These are phyloP conservation scores for Lota lota DNA, from an alignment of 2,113 vertebrate genomes.

Conservation along the genomic window DNA sequence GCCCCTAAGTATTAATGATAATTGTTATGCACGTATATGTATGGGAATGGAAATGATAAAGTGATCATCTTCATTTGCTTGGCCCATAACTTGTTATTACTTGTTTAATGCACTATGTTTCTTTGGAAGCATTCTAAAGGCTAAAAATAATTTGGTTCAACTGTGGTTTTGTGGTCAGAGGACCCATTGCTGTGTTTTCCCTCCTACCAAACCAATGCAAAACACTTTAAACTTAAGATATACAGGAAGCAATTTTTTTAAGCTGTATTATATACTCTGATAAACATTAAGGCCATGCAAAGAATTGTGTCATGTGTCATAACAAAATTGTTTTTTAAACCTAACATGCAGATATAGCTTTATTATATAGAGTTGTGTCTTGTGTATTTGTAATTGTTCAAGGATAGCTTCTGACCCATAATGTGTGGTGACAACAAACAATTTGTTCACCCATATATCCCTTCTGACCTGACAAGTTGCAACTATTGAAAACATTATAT, in stretches of 20 bases:
- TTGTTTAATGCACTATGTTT: too few species aligned
- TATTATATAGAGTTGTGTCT: constrained; percentile 31
- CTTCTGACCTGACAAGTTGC: constrained; percentile 2
- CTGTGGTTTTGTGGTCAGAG: too few species aligned
- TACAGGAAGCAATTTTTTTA: constrained; percentile 58
- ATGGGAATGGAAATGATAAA: too few species aligned
- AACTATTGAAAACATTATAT: constrained; percentile 40
- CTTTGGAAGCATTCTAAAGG: too few species aligned
- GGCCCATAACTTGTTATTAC: too few species aligned
- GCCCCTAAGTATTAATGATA: too few species aligned
- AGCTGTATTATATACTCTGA: constrained; percentile 52
- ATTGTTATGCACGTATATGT: too few species aligned
- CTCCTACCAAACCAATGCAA: background rate
- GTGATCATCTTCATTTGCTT: too few species aligned
- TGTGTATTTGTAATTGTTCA: constrained; percentile 25
- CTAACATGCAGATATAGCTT: constrained; percentile 40
- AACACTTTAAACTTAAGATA: constrained; percentile 14
- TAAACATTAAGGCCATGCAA: constrained; percentile 56
- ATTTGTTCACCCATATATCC: constrained; percentile 11
- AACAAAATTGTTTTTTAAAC: constrained; percentile 41
- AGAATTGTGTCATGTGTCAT: constrained; percentile 49
- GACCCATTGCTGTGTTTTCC: background rate
- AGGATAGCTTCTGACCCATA: constrained; percentile 22
- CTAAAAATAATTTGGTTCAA: too few species aligned
- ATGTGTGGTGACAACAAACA: constrained; percentile 40